Conservation (phyloP, 1,140 invertebrate genomes). For the Drosophila lacteicornis region DNA sequence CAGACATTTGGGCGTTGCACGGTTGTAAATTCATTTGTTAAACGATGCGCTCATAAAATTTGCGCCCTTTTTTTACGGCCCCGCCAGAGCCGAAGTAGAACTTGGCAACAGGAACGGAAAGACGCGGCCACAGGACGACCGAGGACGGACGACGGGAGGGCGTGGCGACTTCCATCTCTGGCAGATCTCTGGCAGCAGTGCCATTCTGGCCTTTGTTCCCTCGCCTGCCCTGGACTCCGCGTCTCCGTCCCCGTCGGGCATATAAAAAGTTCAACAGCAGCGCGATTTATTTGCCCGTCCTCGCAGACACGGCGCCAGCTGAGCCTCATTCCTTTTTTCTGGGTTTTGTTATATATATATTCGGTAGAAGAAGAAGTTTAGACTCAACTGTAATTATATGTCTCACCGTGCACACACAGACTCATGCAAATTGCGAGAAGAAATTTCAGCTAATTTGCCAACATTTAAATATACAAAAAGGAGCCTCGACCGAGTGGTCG, state of each 20-base stretch:
- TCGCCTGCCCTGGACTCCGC: not conserved
- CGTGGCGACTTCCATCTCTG: conserved; percentile 66
- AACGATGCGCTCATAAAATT: conserved; percentile 85
- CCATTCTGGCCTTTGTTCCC: conserved; percentile 52
- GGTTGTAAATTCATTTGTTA: conserved; percentile 85
- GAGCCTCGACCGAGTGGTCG: conserved; percentile 17
- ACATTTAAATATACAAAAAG: conserved; percentile 76
- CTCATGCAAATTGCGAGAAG: conserved; percentile 69
- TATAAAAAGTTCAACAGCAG: conserved; percentile 79
- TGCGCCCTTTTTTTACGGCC: conserved; percentile 80
- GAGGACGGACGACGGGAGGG: conserved; percentile 23
- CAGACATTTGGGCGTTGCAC: conserved; percentile 85
- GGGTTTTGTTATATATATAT: conserved; percentile 18
- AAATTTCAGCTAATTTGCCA: conserved; percentile 81
- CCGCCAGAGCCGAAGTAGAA: conserved; percentile 45
- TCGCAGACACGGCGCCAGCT: conserved; percentile 77
- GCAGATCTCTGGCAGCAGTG: conserved; percentile 65
- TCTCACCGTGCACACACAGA: conserved; percentile 40
- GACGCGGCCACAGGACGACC: conserved; percentile 55
- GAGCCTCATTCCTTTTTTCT: conserved; percentile 44
- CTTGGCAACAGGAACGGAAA: conserved; percentile 54
- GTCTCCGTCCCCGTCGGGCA: conserved; percentile 49
- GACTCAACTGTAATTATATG: conserved; percentile 71
- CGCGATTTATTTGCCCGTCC: conserved; percentile 79
- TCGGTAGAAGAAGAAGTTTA: conserved; percentile 34